These are phyloP conservation scores for Apogon hyalosoma DNA, from an alignment of 2,797 vertebrate species.

Conservation along the genomic window DNA sequence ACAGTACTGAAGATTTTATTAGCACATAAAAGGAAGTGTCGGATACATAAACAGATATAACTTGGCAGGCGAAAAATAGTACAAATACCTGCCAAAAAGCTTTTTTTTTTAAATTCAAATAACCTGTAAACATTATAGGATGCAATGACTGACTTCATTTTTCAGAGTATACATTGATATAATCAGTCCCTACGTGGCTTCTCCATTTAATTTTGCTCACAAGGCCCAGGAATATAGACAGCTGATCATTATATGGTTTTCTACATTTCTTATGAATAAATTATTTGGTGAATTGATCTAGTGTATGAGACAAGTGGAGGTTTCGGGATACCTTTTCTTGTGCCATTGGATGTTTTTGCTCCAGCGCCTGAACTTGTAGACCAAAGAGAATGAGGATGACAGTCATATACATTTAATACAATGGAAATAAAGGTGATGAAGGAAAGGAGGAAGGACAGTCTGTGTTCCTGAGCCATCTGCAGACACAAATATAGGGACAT, in stretches of 20 bases:
- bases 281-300: no score
- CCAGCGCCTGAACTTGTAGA: constrained; percentile 31
- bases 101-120: no score
- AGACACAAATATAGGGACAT: constrained; percentile 11
- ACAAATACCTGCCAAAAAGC: no score
- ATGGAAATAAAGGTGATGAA: constrained; percentile 27
- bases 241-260: neutral
- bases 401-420: constrained; percentile 23
- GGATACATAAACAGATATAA: no score
- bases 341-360: constrained; percentile 15
- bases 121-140: no score
- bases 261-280: neutral
- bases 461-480: constrained; percentile 54
- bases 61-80: no score
- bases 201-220: neutral
- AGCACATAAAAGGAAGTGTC: no score
- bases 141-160: no score
- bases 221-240: neutral
- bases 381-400: constrained; percentile 12
- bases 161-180: no score
- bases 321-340: constrained; percentile 46
- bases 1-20: no score
- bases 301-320: neutral
- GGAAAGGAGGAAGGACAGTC: neutral
- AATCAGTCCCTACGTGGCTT: no score